Evolutionary conservation across 2,888 invertebrate species (phyloP), one percentile per base, ranked within the genome.

Genomic region (Cancer borealis): DNA sequence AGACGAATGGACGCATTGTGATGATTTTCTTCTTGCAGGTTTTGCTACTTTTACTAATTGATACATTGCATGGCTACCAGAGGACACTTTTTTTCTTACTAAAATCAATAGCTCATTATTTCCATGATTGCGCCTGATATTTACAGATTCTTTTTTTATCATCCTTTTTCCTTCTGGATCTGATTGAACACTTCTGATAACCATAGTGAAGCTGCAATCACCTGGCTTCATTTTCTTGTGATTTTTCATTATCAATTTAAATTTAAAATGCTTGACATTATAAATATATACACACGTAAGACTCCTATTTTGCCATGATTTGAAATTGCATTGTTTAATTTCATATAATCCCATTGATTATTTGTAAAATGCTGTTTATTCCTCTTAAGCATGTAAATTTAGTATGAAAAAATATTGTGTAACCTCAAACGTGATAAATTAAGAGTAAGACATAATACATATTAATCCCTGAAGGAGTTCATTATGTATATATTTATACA

Each of bases 1-100:
- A 93, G 93, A 93, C 87, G 91, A 91, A 91, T 93, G 93, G 93
- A 93, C 87, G 93, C 93, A 91, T 91, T 93, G 93, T 91, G 87
- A 90, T 91, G 88, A 84, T 91, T 60, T 49, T 90, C 90, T 90
- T 88, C 66, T 90, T 93, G 79, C 93, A 93, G 91, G 87, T 93
- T 93, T 91, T 93, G 54, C 30, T 88, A 45, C 84, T 90, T 91
- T 79, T 90, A 90, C 79, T 79, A 84, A 66, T 47, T 46, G 49
- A 88, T 84, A 91, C 49, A 47, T 92, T 91, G 93, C 93, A 93
- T 93, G 93, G 91, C 45, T 91, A 91, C 93, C 60, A 54, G 60
- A 60, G 87, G 91, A 60, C 89, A 88, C 26, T 88, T 89, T 92
- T 54, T 54, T 47, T 30, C 30, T 17, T 88, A 73, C 93, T 89